phyloP scores from a whole-genome alignment of 1,140 invertebrate species.

The Drosophila kepulauana region DNA sequence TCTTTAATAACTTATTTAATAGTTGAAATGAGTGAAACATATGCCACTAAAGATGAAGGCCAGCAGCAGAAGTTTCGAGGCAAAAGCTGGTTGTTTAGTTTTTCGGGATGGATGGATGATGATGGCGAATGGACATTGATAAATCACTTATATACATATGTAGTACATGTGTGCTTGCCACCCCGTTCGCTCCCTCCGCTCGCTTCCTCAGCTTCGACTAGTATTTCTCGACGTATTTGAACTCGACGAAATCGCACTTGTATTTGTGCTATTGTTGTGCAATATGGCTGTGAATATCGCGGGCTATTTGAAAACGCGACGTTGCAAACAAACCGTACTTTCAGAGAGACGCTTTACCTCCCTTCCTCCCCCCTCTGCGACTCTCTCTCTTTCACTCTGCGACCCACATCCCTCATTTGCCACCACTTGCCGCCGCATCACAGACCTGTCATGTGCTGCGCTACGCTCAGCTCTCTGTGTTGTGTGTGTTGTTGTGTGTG shows the following conservation, averaged over 20 bases:
- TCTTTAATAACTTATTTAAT: too few species aligned
- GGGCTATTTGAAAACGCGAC: constrained; percentile 39
- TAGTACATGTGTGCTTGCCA: constrained; percentile 3
- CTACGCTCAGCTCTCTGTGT: not conserved
- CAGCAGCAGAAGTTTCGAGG: not conserved
- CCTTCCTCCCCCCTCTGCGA: not conserved
- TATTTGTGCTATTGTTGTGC: constrained; percentile 36
- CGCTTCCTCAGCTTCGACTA: too few species aligned
- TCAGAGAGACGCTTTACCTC: not conserved
- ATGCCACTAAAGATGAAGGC: constrained; percentile 33
- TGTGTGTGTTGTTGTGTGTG: not conserved
- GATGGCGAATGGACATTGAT: constrained; percentile 76
- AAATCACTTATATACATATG: constrained; percentile 63
- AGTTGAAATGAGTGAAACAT: constrained; percentile 36
- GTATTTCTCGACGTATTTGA: not conserved
- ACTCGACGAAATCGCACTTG: constrained; percentile 2
- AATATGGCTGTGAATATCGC: constrained; percentile 20
- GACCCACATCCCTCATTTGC: not conserved
- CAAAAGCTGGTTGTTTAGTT: constrained; percentile 28
- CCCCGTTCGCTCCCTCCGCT: too few species aligned
- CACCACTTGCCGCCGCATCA: not conserved
- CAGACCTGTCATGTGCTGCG: constrained; percentile 25
- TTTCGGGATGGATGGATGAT: constrained; percentile 66
- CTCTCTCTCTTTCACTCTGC: not conserved
- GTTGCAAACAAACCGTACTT: constrained; percentile 55